Evolutionary conservation across 2,113 vertebrate species (phyloP), one percentile per base, ranked within the genome.

Genomic region (Cranoglanis bouderius): DNA sequence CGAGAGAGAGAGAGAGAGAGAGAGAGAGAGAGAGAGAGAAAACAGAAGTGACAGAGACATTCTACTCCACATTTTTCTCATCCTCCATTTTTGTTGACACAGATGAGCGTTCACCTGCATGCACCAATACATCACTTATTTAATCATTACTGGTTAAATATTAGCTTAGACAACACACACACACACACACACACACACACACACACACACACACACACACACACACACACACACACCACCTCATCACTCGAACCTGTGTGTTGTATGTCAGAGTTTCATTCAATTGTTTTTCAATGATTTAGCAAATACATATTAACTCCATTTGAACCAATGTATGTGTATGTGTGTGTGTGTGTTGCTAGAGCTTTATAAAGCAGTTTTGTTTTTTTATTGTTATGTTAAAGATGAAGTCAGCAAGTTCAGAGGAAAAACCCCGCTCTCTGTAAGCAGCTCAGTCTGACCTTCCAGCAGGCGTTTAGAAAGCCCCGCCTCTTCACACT

Each of bases 71-170:
- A 12, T 75, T 75, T 8, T 40, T 24, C 74, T 49, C 24, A 46
- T 32, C 13, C 26, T 78, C 38, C 21, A 32, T 80, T 18, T 49
- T 80, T 80, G 9, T 78, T 29, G 74, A 51, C 77, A 49, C 21
- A 8, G 43, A 46, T 2, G 24, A 63, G n/a, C 14, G 80, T 49
- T 78, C 13, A 32, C 49, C 49, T 80, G 49, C 29, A 32, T 32
- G 26, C 89, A 90, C 18, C 46, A 72, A 40, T 86, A 63, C 70
- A 84, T 86, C 81, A 88, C 81, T 72, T 29, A 86, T 88, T 72
- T 24, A 51, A 88, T 55, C 61, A 53, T 85, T 85, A 55, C 26
- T 35, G 43, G 85, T 90, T 21, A 92, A 91, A 89, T 32, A 86
- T 84, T 87, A 87, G 82, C 89, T 67, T 16, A 40, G 26, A 53